Evolutionary conservation across 2,888 invertebrate species (phyloP).

Genomic region (Temnothorax ravouxi): DNA sequence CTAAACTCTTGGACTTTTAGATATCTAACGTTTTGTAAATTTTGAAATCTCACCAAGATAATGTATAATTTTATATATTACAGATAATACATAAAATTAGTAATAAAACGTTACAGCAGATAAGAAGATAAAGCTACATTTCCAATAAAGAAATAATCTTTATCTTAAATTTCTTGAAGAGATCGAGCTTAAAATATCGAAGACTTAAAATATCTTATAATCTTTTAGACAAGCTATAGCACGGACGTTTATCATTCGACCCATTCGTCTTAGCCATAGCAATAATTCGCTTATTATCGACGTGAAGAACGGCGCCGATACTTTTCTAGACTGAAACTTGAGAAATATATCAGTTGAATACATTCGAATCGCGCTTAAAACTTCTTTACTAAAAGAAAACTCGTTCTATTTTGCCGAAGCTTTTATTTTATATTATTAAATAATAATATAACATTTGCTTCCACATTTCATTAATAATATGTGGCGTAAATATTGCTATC

Average conservation of each 20-base stretch:
- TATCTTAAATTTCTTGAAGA: not conserved
- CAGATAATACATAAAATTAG: not conserved
- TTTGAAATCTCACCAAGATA: not conserved
- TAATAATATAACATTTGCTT: not conserved
- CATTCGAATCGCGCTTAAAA: not conserved
- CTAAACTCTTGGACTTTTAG: not conserved
- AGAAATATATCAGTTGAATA: conserved; percentile 1
- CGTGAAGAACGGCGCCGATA: conserved; percentile 4
- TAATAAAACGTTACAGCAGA: not conserved
- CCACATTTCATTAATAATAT: not conserved
- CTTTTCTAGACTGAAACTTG: not conserved
- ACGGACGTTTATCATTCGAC: not conserved
- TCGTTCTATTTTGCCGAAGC: not conserved
- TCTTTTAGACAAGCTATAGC: not conserved
- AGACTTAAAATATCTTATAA: not conserved
- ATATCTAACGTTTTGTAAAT: not conserved
- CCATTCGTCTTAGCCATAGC: not conserved
- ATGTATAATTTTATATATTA: no score
- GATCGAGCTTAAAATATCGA: no score
- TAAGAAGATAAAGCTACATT: not conserved
- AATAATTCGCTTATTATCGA: conserved; percentile 31
- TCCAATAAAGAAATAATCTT: not conserved
- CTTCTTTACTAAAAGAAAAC: not conserved
- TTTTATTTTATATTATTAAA: not conserved
- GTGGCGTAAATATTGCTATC: not conserved